Conservation (phyloP, 2,113 vertebrate genomes). For the Ptilorrhoa leucosticta region DNA sequence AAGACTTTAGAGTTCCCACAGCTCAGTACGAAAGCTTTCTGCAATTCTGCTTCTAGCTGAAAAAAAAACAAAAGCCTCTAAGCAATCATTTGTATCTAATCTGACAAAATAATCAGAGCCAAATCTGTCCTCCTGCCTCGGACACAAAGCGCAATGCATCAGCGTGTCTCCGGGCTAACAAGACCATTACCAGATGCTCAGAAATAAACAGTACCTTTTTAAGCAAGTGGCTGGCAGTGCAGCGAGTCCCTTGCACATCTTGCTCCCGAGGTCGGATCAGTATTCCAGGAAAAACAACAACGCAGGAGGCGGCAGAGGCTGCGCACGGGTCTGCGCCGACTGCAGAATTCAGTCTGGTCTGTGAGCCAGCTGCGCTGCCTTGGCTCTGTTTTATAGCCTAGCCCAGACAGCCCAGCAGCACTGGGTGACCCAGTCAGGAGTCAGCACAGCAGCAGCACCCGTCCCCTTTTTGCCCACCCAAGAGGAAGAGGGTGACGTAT, state of each 20-base stretch:
- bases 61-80: neutral
- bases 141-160: neutral
- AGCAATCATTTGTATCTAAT: neutral
- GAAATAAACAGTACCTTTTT: constrained; percentile 82
- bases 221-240: constrained; percentile 90
- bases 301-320: neutral
- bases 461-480: constrained; percentile 30
- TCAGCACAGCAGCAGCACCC: constrained; percentile 8
- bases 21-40: neutral
- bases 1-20: neutral
- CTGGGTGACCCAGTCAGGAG: constrained; percentile 60
- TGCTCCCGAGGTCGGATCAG: constrained; percentile 7
- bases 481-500: constrained; percentile 15
- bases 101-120: neutral
- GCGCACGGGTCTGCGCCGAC: neutral
- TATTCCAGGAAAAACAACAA: constrained; percentile 30
- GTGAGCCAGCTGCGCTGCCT: constrained; percentile 5
- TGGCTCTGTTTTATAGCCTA: constrained; percentile 63
- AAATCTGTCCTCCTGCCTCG: neutral
- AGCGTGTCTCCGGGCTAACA: neutral
- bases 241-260: constrained; percentile 93
- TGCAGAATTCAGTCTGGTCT: neutral
- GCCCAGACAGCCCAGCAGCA: constrained; percentile 24
- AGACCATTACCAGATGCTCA: neutral
- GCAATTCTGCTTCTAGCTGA: neutral